Evolutionary conservation across 92 coral and sea anemone species (phyloP).

Genomic region (Epizoanthus scotinus): DNA sequence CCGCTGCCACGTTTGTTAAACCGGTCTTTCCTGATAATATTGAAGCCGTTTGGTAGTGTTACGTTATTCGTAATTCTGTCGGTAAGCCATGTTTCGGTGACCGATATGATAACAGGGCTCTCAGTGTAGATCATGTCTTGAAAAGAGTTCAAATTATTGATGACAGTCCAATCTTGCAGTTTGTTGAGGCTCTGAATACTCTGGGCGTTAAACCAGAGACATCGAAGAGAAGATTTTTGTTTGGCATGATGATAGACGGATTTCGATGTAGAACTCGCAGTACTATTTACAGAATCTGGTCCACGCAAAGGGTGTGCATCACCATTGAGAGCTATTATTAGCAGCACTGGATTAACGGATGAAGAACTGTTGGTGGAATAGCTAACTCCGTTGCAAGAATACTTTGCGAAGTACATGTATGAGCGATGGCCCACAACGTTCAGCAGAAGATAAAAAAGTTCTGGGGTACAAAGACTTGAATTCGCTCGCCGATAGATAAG

Average conservation of each 20-base stretch:
- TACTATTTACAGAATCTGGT: not conserved
- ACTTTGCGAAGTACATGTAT: too few species aligned
- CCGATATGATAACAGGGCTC: conserved; percentile 45
- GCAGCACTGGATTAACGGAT: conserved; percentile 17
- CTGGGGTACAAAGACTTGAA: too few species aligned
- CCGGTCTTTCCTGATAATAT: conserved; percentile 49
- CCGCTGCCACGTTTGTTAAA: conserved; percentile 56
- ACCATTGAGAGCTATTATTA: conserved; percentile 20
- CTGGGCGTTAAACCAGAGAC: conserved; percentile 44
- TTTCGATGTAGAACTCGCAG: too few species aligned
- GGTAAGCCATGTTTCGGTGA: conserved; percentile 53
- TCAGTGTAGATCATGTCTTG: conserved; percentile 44
- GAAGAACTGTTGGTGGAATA: conserved; percentile 35
- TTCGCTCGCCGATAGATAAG: too few species aligned
- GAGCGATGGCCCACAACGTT: too few species aligned
- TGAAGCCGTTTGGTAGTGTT: conserved; percentile 51
- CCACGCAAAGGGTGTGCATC: conserved; percentile 41
- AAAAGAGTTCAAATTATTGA: conserved; percentile 46
- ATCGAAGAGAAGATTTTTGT: conserved; percentile 3
- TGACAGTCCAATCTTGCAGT: conserved; percentile 37
- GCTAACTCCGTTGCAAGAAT: too few species aligned
- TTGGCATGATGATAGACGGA: too few species aligned
- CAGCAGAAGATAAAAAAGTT: too few species aligned
- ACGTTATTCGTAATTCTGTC: conserved; percentile 42
- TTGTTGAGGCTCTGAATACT: conserved; percentile 44